Evolutionary conservation across 2,113 vertebrate species (phyloP), one percentile per base, ranked within the genome.

Genomic region (Aviceda subcristata): DNA sequence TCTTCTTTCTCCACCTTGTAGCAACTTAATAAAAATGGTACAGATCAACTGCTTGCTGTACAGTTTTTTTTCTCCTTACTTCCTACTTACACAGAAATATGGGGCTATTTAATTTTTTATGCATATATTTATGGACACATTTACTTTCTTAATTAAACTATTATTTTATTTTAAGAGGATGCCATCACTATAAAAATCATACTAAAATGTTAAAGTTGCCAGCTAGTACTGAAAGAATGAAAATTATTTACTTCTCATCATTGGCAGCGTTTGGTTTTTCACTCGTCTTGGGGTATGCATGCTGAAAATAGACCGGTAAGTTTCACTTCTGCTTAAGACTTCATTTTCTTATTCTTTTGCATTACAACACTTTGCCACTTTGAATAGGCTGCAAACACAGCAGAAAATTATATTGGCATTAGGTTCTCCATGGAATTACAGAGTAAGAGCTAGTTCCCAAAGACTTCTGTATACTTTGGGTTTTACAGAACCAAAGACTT

Each of bases 131-230:
- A 88, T 83, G 63, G 63, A 73, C 6, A 80, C 12, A 57, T 92
- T 86, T 88, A 24, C 46, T 63, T 79, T 39, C 77, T 79, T 92
- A 88, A 95, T 92, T 92, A 95, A 79, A 51, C 45, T 88, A 86
- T 83, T 87, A 69, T 96, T 95, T 92, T 84, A 74, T 77, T 92
- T 96, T 92, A 85, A 82, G 38, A 62, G 24, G 53, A 82, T 67
- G 21, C 5, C 14, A 36, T 89, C 77, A 87, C 34, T 51, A 53
- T 90, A 79, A 91, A 94, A 89, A 34, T 79, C 15, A 71, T 46
- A 88, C 57, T 77, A 77, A 68, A 74, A 60, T 48, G 12, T 68
- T 89, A 22, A 67, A 86, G 27, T 55, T 63, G 41, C 29, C 20
- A 73, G 17, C 10, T 48, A 80, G 21, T 60, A 38, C 26, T 59